Base-by-base conservation (phyloP, 2,888 invertebrate genomes). In the Amblyjoppa fuscipennis region DNA sequence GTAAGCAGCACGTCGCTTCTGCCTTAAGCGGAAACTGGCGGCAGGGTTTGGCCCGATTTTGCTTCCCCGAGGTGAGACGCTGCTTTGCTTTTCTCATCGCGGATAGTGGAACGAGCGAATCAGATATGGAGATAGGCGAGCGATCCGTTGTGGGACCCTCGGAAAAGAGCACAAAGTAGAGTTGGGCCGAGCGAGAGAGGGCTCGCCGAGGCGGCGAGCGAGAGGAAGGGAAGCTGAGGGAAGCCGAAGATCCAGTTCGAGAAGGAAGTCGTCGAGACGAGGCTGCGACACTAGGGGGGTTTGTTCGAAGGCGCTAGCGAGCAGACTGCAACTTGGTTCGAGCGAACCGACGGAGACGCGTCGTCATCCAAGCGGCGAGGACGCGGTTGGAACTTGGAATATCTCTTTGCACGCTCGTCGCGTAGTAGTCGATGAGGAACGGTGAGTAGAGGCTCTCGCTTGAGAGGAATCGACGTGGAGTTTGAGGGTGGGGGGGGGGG, bases 371-470 rank as follows among this genome's bases (percentile, higher is more conserved):
- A 28, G 66, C 16, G 7, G 68, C 64, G 82, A 51, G 71, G 66
- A 34, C 38, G 41, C 41, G 20, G 56, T 59, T 16, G 79, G 71
- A 38, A 51, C 66, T 38, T 51, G 80, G 51, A 85, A 74, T 85
- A 45, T 82, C 83, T 84, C 84, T 88, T 85, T 84, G 85, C 81
- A 87, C 84, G 78, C 77, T 71, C 70, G 73, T 31, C 85, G 76
- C 79, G 84, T 83, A 83, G 81, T 83, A 59, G 59, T 28, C 83
- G 71, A 41, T 69, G 59, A 70, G 45, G 68, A 68, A 51, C 66
- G 25, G 41, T 13, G 38, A 28, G 31, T 20, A 13, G 74, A 9
- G 61, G 20, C 45, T 41, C 11, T 45, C 41, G 31, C 59, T 38
- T 41, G n/a, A 56, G 28, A 20, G 41, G 25, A 28, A 28, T 59